Conservation (phyloP, 2,113 vertebrate species). For the Psittacus erithacus region DNA sequence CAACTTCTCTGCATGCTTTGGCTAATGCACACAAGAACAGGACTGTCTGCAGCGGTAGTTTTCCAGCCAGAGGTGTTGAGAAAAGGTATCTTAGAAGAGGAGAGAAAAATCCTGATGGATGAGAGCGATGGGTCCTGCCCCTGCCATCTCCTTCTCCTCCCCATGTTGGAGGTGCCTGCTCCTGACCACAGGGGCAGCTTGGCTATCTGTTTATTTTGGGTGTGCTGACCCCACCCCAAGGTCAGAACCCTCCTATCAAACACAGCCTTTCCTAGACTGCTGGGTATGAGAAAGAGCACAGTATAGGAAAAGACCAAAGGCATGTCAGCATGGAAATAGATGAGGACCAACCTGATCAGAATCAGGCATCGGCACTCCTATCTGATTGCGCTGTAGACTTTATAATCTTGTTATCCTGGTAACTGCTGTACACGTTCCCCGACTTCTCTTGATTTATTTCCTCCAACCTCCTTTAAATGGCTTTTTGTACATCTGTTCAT, state of each 20-base stretch:
- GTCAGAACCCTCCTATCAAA: not conserved
- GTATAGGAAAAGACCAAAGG: not conserved
- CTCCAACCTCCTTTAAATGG: conserved; percentile 60
- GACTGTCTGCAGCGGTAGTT: not conserved
- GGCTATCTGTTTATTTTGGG: not conserved
- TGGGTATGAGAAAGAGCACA: not conserved
- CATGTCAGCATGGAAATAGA: not conserved
- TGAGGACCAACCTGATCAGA: not conserved
- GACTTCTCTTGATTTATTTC: conserved; percentile 57
- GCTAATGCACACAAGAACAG: not conserved
- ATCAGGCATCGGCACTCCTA: not conserved
- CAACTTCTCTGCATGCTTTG: not conserved
- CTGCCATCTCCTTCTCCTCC: not conserved
- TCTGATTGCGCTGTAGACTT: conserved; percentile 32
- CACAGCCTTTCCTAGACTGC: not conserved
- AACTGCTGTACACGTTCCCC: conserved; percentile 17
- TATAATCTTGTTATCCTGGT: conserved; percentile 58
- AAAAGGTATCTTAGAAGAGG: not conserved
- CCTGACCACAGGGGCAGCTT: not conserved
- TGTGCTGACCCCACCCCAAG: not conserved
- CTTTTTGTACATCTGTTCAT: conserved; percentile 67
- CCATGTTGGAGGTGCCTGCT: not conserved
- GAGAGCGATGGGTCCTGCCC: not conserved
- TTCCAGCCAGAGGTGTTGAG: not conserved
- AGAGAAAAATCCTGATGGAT: not conserved